These are phyloP conservation scores for Pollenia labialis DNA, from an alignment of 2,888 invertebrate species.

Conservation along the genomic window DNA sequence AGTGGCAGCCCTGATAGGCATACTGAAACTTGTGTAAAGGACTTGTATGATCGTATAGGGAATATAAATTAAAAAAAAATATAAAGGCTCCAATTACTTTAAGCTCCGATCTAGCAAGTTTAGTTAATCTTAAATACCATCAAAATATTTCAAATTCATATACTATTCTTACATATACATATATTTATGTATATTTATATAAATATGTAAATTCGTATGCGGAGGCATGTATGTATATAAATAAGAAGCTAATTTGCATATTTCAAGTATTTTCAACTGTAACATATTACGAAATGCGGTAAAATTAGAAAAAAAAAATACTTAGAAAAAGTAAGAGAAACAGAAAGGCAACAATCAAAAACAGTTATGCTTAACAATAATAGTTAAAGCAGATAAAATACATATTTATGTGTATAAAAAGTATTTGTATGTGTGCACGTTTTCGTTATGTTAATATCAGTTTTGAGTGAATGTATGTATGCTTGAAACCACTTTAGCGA, in stretches of 20 bases:
- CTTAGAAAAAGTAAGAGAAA: neutral
- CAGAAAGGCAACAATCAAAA: conserved; percentile 59
- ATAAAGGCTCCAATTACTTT: too few relatives aligned
- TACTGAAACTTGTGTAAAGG: too few relatives aligned
- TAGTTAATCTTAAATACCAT: too few relatives aligned
- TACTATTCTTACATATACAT: too few relatives aligned
- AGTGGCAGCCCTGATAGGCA: too few relatives aligned
- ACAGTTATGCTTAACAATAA: conserved; percentile 46
- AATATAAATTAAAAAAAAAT: too few relatives aligned
- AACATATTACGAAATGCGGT: conserved; percentile 41
- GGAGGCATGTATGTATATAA: conserved; percentile 19
- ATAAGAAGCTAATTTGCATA: conserved; percentile 53
- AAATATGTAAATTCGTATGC: conserved; percentile 24
- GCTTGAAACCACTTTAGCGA: neutral
- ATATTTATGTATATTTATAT: too few relatives aligned
- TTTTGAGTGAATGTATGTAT: conserved; percentile 8
- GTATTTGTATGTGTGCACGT: too few relatives aligned
- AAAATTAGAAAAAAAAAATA: conserved; percentile 14
- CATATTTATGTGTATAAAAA: neutral
- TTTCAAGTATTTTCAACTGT: conserved; percentile 38
- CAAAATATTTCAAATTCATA: too few relatives aligned
- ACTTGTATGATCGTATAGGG: too few relatives aligned
- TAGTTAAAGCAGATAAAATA: neutral
- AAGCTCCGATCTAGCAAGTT: too few relatives aligned
- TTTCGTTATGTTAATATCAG: neutral